Evolutionary conservation across 2,113 vertebrate species (phyloP).

Genomic region (Trogon surrucura): DNA sequence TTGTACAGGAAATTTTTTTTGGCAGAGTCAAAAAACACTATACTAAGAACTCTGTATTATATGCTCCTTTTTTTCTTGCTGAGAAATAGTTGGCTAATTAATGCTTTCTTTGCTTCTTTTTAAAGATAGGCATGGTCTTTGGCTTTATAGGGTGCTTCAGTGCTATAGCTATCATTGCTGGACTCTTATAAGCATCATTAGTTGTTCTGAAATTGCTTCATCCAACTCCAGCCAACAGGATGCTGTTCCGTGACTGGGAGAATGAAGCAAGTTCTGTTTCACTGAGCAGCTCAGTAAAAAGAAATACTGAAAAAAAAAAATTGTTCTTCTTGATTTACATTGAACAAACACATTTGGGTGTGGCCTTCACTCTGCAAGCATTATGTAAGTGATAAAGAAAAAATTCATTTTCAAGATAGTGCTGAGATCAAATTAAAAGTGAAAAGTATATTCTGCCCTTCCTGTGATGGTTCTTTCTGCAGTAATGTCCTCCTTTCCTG

Average conservation of each 20-base stretch:
- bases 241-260: neutral
- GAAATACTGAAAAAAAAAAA: neutral
- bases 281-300: neutral
- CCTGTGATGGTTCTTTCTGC: neutral
- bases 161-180: neutral
- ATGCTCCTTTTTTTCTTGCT: neutral
- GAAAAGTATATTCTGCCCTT: neutral
- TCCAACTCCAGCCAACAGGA: neutral
- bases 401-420: neutral
- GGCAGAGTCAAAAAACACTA: neutral
- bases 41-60: neutral
- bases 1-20: neutral
- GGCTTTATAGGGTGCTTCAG: neutral
- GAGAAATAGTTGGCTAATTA: neutral
- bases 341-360: neutral
- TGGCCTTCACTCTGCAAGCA: neutral
- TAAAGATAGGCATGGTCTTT: neutral
- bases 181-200: neutral
- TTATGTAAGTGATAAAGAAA: neutral
- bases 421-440: neutral
- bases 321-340: neutral
- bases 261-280: neutral
- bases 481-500: neutral
- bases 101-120: neutral
- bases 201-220: neutral